Evolutionary conservation across 2,797 vertebrate genomes (phyloP), one percentile per base, ranked within the genome.

Genomic region (Hemitrygon akajei): DNA sequence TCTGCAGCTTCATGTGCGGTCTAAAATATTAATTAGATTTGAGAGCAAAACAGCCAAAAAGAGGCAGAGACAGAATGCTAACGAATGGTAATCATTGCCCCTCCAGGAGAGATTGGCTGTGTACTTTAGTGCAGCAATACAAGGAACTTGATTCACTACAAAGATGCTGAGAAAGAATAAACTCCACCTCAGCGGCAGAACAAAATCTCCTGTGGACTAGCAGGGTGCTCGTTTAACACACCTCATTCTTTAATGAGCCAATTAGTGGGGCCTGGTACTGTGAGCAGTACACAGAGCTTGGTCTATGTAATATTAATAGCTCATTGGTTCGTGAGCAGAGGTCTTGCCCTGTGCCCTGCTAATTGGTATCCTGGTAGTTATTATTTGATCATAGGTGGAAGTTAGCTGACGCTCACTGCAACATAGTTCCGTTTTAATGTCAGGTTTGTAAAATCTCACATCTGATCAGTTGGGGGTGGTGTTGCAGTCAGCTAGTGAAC

Each of bases 241-340:
- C 97, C 97, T 97, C 97, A 97, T 97, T 98, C 98, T 98, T 98
- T 99, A 98, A 99, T 98, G 98, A 98, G 98, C 97, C 98, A 98
- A 98, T 99, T 98, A 99, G 97, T 96, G 96, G 96, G 96, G 96
- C 96, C 96, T 97, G 73, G 25, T 92, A 93, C 91, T 76, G 91
- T 58, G 71, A 76, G 91, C 96, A 94, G 96, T 95, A 95, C 96
- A 95, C 96, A 97, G 97, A 97, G 97, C 97, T 96, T 95, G 96
- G 96, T 95, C 95, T 97, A 99, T 98, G 98, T 97, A 98, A 98
- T 98, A 99, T 98, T 97, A 98, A 98, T 98, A 97, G 95, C 94
- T 95, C 96, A 97, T 95, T 95, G 96, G 96, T 95, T 94, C 91
- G 82, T 94, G 84, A 94, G 94, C 94, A 94, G 95, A 94, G 95